Evolutionary conservation across 1,140 invertebrate genomes (phyloP).

Genomic region (Protaetia brevitarsis): DNA sequence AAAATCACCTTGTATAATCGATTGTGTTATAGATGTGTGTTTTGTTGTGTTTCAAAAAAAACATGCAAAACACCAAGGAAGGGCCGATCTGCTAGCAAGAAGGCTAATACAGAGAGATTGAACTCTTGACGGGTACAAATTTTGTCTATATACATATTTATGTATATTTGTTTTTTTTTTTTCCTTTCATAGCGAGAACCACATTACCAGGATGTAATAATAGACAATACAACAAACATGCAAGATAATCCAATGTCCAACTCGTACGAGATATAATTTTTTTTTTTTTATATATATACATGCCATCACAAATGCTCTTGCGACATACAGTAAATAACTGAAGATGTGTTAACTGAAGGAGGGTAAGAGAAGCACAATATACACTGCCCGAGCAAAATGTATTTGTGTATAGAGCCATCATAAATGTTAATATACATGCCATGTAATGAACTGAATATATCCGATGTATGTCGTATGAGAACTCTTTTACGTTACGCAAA

Average conservation of each 20-base stretch:
- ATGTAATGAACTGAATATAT: constrained; percentile 39
- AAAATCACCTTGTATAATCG: not conserved
- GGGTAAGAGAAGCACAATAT: constrained; percentile 26
- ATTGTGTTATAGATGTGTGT: constrained; percentile 10
- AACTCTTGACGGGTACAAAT: no score
- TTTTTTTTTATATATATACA: constrained; percentile 34
- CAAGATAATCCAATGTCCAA: constrained; percentile 32
- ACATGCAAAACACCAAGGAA: not conserved
- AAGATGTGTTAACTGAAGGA: no score
- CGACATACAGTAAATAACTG: constrained; percentile 35
- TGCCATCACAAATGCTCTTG: constrained; percentile 37
- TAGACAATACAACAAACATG: constrained; percentile 39
- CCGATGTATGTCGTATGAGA: no score
- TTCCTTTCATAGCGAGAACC: constrained; percentile 1
- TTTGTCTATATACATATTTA: not conserved
- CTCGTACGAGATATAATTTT: not conserved
- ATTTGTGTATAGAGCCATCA: constrained; percentile 44
- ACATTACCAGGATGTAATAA: constrained; percentile 10
- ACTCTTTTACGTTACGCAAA: no score
- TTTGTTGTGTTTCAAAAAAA: not conserved
- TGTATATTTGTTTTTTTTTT: not conserved
- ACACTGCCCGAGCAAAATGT: constrained; percentile 44
- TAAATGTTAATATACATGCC: constrained; percentile 43
- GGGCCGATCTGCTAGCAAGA: not conserved
- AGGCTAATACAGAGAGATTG: no score